Conservation (phyloP, 2,113 vertebrate species). For the Numenius arquata region DNA sequence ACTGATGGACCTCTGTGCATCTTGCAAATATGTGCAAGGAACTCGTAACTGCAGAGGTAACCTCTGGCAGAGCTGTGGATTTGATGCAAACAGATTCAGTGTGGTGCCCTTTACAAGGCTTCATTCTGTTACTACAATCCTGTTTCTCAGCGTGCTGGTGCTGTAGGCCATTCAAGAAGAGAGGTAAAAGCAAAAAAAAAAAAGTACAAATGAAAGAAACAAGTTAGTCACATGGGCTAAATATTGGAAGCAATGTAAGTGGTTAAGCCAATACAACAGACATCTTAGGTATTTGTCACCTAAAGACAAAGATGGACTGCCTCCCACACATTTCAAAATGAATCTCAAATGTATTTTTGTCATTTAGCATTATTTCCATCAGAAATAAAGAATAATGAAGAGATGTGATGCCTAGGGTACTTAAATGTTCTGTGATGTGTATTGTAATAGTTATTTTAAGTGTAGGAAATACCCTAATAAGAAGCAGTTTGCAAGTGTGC, state of each 20-base stretch:
- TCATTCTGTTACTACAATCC: neutral
- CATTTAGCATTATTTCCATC: neutral
- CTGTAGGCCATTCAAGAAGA: neutral
- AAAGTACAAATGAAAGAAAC: neutral
- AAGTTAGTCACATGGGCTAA: neutral
- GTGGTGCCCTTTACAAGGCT: neutral
- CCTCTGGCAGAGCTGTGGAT: neutral
- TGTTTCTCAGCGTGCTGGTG: neutral
- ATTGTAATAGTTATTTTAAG: conserved; percentile 25
- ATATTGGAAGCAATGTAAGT: neutral
- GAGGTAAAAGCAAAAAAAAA: neutral
- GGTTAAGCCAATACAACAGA: neutral
- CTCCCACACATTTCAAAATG: conserved; percentile 35
- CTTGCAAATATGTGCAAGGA: neutral
- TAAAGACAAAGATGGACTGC: neutral
- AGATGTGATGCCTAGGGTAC: neutral
- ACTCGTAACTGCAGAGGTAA: neutral
- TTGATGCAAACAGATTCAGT: neutral
- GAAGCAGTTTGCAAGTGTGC: neutral
- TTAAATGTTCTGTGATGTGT: conserved; percentile 12
- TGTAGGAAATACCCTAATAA: conserved; percentile 52
- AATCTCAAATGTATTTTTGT: conserved; percentile 27
- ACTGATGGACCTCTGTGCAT: neutral
- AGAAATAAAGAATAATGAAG: neutral
- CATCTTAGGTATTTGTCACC: neutral